These are phyloP conservation scores for Drosophila histrio DNA, from an alignment of 2,888 invertebrate genomes.

Conservation along the genomic window DNA sequence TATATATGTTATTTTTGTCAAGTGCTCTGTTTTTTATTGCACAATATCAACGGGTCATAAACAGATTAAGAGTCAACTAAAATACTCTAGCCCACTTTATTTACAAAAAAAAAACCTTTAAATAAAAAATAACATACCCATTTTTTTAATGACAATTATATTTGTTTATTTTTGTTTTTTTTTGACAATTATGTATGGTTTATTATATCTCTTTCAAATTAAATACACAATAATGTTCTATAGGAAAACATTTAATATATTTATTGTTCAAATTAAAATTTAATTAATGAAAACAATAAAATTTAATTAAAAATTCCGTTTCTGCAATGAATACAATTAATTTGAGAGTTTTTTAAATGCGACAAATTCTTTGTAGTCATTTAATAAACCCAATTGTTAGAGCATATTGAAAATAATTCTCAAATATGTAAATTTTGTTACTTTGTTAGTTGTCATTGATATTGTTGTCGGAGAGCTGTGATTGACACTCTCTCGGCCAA, in stretches of 20 bases:
- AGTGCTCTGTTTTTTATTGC: too few species aligned
- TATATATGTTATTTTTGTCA: too few species aligned
- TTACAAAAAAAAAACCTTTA: too few species aligned
- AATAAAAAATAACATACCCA: background rate
- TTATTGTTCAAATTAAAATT: background rate
- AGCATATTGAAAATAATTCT: background rate
- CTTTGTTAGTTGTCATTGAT: conserved; percentile 3
- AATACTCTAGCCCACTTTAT: too few species aligned
- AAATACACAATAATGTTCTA: background rate
- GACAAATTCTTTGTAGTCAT: background rate
- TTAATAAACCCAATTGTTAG: background rate
- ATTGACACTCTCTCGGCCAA: conserved; percentile 46
- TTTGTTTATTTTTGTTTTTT: background rate
- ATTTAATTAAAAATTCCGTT: background rate
- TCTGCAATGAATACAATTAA: background rate
- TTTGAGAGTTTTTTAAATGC: background rate
- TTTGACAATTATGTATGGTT: background rate
- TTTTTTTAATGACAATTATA: background rate
- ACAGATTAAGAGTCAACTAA: too few species aligned
- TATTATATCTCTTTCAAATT: background rate
- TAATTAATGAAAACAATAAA: background rate
- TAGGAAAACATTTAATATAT: background rate
- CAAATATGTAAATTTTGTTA: conserved; percentile 34
- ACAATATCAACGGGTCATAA: too few species aligned
- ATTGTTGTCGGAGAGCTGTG: conserved; percentile 19